Evolutionary conservation across 2,888 invertebrate species (phyloP).

Genomic region (Bombyx huttoni): DNA sequence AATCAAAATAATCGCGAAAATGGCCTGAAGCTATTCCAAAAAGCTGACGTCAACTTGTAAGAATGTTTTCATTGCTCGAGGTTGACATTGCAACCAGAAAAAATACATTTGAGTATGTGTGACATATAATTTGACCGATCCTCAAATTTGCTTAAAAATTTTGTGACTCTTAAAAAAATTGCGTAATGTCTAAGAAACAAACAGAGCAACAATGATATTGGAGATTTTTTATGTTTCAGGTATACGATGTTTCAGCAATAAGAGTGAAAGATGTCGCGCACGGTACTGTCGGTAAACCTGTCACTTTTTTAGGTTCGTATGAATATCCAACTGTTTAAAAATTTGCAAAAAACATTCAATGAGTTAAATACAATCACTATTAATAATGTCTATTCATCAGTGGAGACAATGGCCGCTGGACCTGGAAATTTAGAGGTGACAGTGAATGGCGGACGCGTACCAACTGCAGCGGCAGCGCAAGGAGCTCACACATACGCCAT

Average conservation of each 20-base stretch:
- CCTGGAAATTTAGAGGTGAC: slow-evolving; percentile 99
- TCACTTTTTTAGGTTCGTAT: slow-evolving; percentile 85
- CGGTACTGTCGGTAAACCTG: slow-evolving; percentile 90
- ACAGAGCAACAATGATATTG: too few relatives aligned
- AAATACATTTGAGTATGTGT: not conserved
- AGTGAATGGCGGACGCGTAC: slow-evolving; percentile 97
- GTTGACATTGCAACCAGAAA: not conserved
- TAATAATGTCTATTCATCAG: slow-evolving; percentile 44
- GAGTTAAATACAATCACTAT: too few relatives aligned
- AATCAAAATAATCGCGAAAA: too few relatives aligned
- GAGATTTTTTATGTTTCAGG: slow-evolving; percentile 49
- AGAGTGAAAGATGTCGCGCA: slow-evolving; percentile 92
- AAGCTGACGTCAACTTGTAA: too few relatives aligned
- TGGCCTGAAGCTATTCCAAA: too few relatives aligned
- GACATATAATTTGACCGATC: too few relatives aligned
- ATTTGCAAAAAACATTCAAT: not conserved
- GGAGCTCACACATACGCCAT: slow-evolving; percentile 97
- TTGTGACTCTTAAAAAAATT: too few relatives aligned
- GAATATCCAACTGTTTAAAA: not conserved
- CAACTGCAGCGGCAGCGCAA: slow-evolving; percentile 96
- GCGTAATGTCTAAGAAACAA: too few relatives aligned
- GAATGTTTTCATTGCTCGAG: too few relatives aligned
- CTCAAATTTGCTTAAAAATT: too few relatives aligned
- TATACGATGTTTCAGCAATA: slow-evolving; percentile 94
- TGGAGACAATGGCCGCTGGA: slow-evolving; percentile 98